These are phyloP conservation scores for Sarcophaga rosellei DNA, from an alignment of 2,888 invertebrate genomes.

Conservation along the genomic window DNA sequence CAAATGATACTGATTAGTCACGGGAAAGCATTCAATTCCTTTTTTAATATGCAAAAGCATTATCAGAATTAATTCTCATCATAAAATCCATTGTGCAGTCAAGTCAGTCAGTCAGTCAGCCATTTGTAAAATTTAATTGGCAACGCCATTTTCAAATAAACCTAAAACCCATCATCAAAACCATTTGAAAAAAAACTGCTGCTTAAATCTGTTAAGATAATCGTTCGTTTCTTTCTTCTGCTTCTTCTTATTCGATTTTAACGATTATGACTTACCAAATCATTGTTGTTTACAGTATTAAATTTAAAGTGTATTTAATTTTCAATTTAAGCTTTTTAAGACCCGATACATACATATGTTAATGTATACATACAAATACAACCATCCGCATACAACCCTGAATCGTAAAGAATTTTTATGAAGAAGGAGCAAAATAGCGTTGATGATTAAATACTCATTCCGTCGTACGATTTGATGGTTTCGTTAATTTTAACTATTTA, in stretches of 20 bases:
- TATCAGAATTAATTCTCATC: too few relatives aligned
- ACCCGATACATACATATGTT: too few relatives aligned
- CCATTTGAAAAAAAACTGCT: too few relatives aligned
- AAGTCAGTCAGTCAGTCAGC: too few relatives aligned
- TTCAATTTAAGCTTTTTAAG: background rate
- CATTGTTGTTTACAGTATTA: background rate
- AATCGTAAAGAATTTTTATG: conserved; percentile 54
- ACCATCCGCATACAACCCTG: background rate
- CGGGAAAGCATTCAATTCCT: too few relatives aligned
- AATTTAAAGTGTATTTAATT: conserved; percentile 25
- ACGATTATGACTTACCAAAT: too few relatives aligned
- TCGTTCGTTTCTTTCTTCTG: too few relatives aligned
- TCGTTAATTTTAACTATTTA: conserved; percentile 54
- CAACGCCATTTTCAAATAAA: conserved; percentile 12
- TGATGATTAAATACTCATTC: conserved; percentile 59
- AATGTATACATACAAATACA: background rate
- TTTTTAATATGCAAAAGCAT: too few relatives aligned
- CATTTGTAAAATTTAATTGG: background rate
- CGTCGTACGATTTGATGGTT: conserved; percentile 32
- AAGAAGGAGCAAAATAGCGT: conserved; percentile 50
- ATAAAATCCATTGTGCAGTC: too few relatives aligned
- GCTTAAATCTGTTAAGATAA: too few relatives aligned
- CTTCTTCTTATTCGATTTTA: too few relatives aligned
- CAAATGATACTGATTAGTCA: too few relatives aligned
- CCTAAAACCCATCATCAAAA: background rate